phyloP scores from a whole-genome alignment of 2,888 invertebrate species.

The Leptinotarsa tumamoca region DNA sequence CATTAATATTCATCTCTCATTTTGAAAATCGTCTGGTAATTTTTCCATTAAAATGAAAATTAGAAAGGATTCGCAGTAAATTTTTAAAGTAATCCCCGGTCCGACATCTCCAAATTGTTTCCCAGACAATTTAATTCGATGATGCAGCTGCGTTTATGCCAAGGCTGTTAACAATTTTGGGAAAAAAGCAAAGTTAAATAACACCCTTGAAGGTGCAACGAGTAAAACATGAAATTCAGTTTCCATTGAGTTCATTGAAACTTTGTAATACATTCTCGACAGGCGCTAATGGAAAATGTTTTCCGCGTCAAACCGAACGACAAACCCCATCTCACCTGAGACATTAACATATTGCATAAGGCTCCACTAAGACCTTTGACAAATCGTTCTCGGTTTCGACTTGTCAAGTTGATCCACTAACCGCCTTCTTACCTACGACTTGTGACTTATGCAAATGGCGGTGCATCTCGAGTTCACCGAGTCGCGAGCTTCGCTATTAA shows the following conservation, averaged over 20 bases:
- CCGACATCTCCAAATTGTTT: constrained; percentile 33
- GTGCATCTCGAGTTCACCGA: constrained; percentile 16
- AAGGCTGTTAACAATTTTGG: not conserved
- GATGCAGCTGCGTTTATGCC: not conserved
- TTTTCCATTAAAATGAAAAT: constrained; percentile 28
- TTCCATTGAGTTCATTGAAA: not conserved
- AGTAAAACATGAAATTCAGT: not conserved
- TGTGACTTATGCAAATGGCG: constrained; percentile 11
- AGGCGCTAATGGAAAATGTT: constrained; percentile 11
- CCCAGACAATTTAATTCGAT: constrained; percentile 9
- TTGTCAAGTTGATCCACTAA: constrained; percentile 19
- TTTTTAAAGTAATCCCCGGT: constrained; percentile 25
- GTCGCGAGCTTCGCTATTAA: not conserved
- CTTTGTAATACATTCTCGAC: not conserved
- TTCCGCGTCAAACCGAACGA: not conserved
- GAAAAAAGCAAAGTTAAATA: too few relatives aligned
- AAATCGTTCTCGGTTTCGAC: constrained; percentile 12
- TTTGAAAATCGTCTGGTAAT: not conserved
- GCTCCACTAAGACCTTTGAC: constrained; percentile 11
- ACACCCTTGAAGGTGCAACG: too few relatives aligned
- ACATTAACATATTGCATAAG: constrained; percentile 19
- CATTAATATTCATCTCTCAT: not conserved
- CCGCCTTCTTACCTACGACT: constrained; percentile 7
- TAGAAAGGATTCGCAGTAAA: constrained; percentile 29
- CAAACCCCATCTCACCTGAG: constrained; percentile 13